Evolutionary conservation across 2,113 vertebrate species (phyloP).

Genomic region (Bettongia penicillata): DNA sequence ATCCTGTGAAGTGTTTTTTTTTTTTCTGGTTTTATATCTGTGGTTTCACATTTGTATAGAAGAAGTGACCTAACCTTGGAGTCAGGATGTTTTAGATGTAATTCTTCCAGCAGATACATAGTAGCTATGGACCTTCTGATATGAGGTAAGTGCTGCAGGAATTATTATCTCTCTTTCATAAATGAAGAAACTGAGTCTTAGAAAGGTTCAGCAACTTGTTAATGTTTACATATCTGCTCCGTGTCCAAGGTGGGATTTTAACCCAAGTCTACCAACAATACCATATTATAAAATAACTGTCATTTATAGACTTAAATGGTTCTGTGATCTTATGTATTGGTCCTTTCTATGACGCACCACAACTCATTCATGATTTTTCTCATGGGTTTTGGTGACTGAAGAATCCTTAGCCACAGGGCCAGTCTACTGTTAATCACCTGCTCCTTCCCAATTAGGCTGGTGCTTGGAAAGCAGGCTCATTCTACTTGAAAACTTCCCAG

Average conservation of each 20-base stretch:
- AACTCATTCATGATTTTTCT: not conserved
- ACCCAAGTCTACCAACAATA: not conserved
- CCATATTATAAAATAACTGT: not conserved
- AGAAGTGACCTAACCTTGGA: not conserved
- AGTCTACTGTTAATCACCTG: not conserved
- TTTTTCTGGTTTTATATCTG: not conserved
- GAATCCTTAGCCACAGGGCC: not conserved
- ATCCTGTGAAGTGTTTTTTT: not conserved
- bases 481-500: not conserved
- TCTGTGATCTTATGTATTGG: not conserved
- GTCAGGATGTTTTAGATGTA: not conserved
- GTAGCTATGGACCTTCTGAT: not conserved
- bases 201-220: not conserved
- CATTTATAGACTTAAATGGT: not conserved
- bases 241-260: not conserved
- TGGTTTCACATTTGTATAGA: not conserved
- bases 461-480: not conserved
- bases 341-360: not conserved
- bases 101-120: not conserved
- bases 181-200: not conserved
- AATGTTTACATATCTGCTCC: not conserved
- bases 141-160: not conserved
- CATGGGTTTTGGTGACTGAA: not conserved
- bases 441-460: not conserved
- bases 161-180: not conserved